Percentiles rank a stretch among this genome's conserved stretches.
These are phyloP conservation scores for Rhamphomyia laevipes DNA, from an alignment of 2,888 invertebrate genomes.

Conservation along the genomic window DNA sequence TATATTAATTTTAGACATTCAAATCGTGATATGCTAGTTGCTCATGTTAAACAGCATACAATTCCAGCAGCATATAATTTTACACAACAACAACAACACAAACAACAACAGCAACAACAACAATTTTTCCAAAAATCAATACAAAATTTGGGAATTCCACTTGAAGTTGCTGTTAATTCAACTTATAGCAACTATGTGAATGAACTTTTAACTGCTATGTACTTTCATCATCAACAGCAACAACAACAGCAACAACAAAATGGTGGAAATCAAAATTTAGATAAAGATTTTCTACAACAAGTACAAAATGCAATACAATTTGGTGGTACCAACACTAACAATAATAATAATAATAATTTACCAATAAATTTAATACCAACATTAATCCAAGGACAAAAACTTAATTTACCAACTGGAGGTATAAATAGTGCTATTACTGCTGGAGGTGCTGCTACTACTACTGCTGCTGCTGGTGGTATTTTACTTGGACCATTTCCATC, in stretches of 20 bases:
- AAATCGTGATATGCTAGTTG: conserved; percentile 50
- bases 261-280: conserved; percentile 14
- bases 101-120: conserved; percentile 10
- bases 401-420: conserved; percentile 2
- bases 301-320: conserved; percentile 2
- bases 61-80: background rate
- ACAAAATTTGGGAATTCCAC: conserved; percentile 17
- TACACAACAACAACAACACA: conserved; percentile 9
- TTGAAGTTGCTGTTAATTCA: conserved; percentile 29
- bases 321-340: background rate
- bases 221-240: conserved; percentile 17
- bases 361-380: conserved; percentile 4
- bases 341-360: background rate
- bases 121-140: conserved; percentile 9
- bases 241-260: conserved; percentile 9
- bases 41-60: conserved; percentile 45
- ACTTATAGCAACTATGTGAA: conserved; percentile 28
- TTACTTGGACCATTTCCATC: conserved; percentile 14
- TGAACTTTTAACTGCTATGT: conserved; percentile 34
- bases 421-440: conserved; percentile 25
- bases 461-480: conserved; percentile 16
- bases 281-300: conserved; percentile 1
- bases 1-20: conserved; percentile 40
- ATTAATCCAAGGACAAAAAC: background rate
- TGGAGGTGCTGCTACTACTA: conserved; percentile 16